Evolutionary conservation across 2,888 invertebrate genomes (phyloP).

Genomic region (Blera fallax): DNA sequence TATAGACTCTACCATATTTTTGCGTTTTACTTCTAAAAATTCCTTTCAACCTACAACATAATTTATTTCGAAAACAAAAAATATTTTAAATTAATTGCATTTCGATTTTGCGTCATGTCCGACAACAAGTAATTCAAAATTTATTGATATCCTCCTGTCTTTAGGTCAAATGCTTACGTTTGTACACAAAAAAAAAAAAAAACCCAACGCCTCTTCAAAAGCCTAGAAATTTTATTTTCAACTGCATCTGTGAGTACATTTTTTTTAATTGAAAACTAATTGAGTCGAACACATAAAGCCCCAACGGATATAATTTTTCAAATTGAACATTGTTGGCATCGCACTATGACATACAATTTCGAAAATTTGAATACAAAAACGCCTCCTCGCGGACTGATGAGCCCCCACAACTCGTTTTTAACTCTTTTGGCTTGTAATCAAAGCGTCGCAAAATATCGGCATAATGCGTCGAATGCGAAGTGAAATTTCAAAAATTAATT

Average conservation of each 20-base stretch:
- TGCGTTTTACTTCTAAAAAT: background rate
- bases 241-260: slow-evolving; percentile 20
- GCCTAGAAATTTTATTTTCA: background rate
- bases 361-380: background rate
- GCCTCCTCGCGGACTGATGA: background rate
- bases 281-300: slow-evolving; percentile 38
- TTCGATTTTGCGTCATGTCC: slow-evolving; percentile 57
- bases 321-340: slow-evolving; percentile 27
- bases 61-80: background rate
- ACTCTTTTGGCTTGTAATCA: slow-evolving; percentile 41
- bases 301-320: slow-evolving; percentile 49
- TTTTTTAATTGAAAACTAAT: slow-evolving; percentile 53
- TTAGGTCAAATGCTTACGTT: background rate
- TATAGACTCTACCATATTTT: background rate
- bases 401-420: slow-evolving; percentile 7
- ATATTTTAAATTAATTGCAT: slow-evolving; percentile 31
- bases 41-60: background rate
- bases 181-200: background rate
- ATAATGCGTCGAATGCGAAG: slow-evolving; percentile 54
- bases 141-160: slow-evolving; percentile 19
- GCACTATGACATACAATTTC: slow-evolving; percentile 10
- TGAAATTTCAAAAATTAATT: slow-evolving; percentile 26
- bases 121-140: slow-evolving; percentile 8
- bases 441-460: slow-evolving; percentile 47
- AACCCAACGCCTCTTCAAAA: background rate